Evolutionary conservation across 2,113 vertebrate species (phyloP).

Genomic region (Catharus minimus): DNA sequence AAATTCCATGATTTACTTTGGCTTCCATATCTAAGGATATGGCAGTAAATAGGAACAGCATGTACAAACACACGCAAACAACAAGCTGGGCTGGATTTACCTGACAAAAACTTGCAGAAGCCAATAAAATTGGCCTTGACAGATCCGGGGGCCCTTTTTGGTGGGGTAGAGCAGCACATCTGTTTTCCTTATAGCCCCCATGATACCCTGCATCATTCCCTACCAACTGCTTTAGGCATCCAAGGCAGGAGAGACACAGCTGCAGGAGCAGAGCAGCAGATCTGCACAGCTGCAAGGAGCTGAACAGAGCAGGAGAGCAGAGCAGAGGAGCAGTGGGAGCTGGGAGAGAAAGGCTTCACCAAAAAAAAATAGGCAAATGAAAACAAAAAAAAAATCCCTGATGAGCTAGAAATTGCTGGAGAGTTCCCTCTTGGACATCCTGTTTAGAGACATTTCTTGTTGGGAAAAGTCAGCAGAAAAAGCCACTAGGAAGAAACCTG

Average conservation of each 20-base stretch:
- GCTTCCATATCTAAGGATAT: not conserved
- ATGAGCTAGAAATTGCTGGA: conserved; percentile 7
- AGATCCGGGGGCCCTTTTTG: not conserved
- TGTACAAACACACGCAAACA: not conserved
- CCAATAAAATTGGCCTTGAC: conserved; percentile 1
- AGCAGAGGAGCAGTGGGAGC: not conserved
- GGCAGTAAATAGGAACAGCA: not conserved
- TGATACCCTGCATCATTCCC: not conserved
- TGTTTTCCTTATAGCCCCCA: conserved; percentile 44
- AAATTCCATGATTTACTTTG: not conserved
- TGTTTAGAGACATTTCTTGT: conserved; percentile 33
- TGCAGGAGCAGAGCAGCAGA: conserved; percentile 30
- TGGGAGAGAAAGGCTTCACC: not conserved
- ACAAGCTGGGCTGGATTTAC: conserved; percentile 23
- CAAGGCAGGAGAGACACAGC: conserved; percentile 28
- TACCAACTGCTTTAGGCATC: conserved; percentile 53
- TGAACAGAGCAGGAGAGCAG: not conserved
- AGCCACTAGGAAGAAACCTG: not conserved
- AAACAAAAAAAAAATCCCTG: not conserved
- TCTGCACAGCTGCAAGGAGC: conserved; percentile 38
- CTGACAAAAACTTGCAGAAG: conserved; percentile 14
- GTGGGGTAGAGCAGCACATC: conserved; percentile 21
- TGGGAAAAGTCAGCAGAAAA: conserved; percentile 13
- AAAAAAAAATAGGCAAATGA: not conserved
- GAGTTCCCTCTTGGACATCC: conserved; percentile 41